phyloP scores from a whole-genome alignment of 2,797 vertebrate genomes.

The Mycteria americana region DNA sequence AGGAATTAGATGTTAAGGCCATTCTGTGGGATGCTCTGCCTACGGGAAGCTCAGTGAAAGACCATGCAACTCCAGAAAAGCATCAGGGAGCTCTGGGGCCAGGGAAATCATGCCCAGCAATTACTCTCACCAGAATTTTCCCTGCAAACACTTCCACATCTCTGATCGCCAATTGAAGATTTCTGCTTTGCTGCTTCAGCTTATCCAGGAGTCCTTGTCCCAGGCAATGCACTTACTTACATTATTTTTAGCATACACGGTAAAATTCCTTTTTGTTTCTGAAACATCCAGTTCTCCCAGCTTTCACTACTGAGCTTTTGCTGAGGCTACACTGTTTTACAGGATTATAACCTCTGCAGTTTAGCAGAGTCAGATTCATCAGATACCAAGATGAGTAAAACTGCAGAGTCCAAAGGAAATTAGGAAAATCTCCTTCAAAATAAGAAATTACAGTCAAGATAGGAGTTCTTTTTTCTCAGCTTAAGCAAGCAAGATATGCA shows the following conservation, averaged over 20 bases:
- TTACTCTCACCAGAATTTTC: background rate
- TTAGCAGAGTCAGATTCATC: slow-evolving; percentile 15
- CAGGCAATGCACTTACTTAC: slow-evolving; percentile 23
- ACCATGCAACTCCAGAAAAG: background rate
- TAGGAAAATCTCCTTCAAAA: background rate
- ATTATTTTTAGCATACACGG: slow-evolving; percentile 37
- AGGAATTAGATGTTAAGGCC: background rate
- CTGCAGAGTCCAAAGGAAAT: slow-evolving; percentile 23
- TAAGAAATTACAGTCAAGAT: background rate
- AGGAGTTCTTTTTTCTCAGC: background rate
- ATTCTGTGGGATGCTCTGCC: background rate
- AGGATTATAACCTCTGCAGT: slow-evolving; percentile 9
- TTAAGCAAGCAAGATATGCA: background rate
- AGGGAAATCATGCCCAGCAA: background rate
- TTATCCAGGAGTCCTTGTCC: slow-evolving; percentile 10
- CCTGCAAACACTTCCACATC: background rate
- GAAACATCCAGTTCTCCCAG: background rate
- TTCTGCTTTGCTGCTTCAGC: slow-evolving; percentile 47
- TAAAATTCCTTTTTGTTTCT: slow-evolving; percentile 52
- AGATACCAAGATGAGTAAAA: background rate
- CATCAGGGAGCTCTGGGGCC: background rate
- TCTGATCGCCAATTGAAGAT: background rate
- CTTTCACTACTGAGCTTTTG: background rate
- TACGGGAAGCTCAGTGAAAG: background rate
- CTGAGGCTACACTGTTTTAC: background rate